Evolutionary conservation across 2,113 vertebrate species (phyloP), one percentile per base, ranked within the genome.

Genomic region (Podarcis muralis): DNA sequence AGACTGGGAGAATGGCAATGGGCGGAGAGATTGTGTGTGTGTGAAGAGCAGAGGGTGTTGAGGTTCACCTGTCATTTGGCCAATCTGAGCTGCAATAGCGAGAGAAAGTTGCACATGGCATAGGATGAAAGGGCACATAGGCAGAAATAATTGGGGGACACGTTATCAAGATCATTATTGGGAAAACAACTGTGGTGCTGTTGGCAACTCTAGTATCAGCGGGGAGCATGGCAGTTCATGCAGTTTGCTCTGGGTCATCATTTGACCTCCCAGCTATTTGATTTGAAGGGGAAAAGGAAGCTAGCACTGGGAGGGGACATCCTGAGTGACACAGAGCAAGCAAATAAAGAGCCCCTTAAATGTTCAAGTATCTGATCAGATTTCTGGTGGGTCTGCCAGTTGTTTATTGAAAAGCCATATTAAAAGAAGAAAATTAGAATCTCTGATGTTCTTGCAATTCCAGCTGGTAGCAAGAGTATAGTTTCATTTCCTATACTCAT

Each of bases 121-220:
- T 12, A 72, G 65, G 30, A 84, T 16, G 13, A 81, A 69, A 75
- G 20, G 59, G 30, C 37, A 95, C 94, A 92, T 91, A 91, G 95
- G 95, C 93, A 43, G 43, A 57, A 71, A 68, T 48, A 43, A 85
- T 25, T 72, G 48, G 48, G 22, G 76, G 18, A 72, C 32, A 80
- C 40, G 32, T 43, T 32, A 85, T 23, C 43, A 71, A 35, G 72
- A n/a, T 27, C 13, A 25, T 32, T 27, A 66, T 69, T 83, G 83
- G 87, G 22, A 68, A 88, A 85, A 53, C 48, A 37, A 62, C n/a
- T 84, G 74, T 22, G n/a, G 74, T 22, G n/a, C 40, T 77, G 27
- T 66, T 83, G 59, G 43, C 43, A n/a, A n/a, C 43, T 23, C 40
- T 40, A 65, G n/a, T 15, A 35, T 84, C 48, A 30, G 6, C 22